Base-by-base conservation (phyloP, 2,888 invertebrate species). In the Bombyx huttoni region DNA sequence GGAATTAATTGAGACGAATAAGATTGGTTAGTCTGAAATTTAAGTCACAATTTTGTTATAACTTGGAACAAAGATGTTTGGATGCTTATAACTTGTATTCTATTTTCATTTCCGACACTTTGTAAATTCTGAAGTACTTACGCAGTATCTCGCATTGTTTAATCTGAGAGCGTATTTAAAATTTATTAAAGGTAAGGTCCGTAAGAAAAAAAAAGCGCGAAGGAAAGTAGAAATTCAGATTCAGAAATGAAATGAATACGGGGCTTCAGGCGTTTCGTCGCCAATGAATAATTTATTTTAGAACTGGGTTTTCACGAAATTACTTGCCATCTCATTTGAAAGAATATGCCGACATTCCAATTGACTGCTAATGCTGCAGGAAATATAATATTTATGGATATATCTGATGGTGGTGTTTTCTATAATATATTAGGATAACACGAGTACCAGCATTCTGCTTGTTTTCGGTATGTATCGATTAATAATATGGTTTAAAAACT, bases 201-300 rank as follows among this genome's bases (percentile, higher is more conserved):
- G 76, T 40, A 40, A 77, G 62, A 58, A 65, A 82, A 74, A 78
- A 73, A 78, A 81, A 80, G 78, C 74, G 70, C 70, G 72, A 73
- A 70, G 71, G 73, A 78, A 84, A 81, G 81, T 80, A 75, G 70
- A 74, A 79, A 81, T 85, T 84, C 77, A 78, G 86, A 85, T 85
- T 85, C 80, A 74, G 84, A 84, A 88, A 86, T 86, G 86, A 86
- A 88, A 87, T 87, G 85, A 88, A 87, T 86, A 85, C 84, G 83
- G 75, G 70, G 75, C 85, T 82, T 76, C 73, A 73, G 83, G 86
- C 86, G 79, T 83, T 86, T 84, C 86, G 85, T 85, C 85, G 83
- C 79, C 80, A 71, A 86, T 88, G 87, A 88, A 87, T 88, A 86
- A 88, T 87, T 87, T 88, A 88, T 88, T 78, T 84, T 80, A 75